Base-by-base conservation (phyloP, 2,888 invertebrate species). In the Gasteruption jaculator region DNA sequence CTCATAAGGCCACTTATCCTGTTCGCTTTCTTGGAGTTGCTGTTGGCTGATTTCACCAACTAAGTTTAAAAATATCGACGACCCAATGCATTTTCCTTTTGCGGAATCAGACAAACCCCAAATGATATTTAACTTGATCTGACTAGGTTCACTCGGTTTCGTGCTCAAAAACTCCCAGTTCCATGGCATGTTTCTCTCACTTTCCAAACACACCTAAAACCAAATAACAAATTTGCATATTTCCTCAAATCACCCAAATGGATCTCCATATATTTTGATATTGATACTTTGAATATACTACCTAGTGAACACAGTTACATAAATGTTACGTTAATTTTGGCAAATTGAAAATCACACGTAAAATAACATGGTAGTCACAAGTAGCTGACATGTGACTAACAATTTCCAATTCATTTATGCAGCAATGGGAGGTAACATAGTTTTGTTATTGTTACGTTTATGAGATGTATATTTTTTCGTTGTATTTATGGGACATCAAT, bases 131-230 rank as follows among this genome's bases (percentile, higher is more conserved):
- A 68, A 49, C 41, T 54, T 54, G 3, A 66, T 26, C 4, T 49
- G 54, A 11, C 61, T 53, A 8, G 58, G 55, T 7, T 58, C 57
- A 39, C 60, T 65, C 11, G 66, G 61, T 43, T 56, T 54, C 11
- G 49, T 56, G 31, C 57, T 68, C 37, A 69, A 46, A 20, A 63
- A 60, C 30, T 66, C 60, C 65, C 66, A 66, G 29, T 61, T 62
- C 66, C 65, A 68, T 2, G 67, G 65, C 18, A 54, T 50, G 5
- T 57, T 54, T 52, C 58, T 56, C 30, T 64, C 63, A 12, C 38
- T 53, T 45, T 66, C 61, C 22, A 67, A 40, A 45, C 65, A 67
- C 41, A 68, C 49, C 68, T 68, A 32, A 38, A 50, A n/a, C n/a
- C 16, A 35, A 34, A 32, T 30, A 4, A 32, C 15, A 37, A 22